phyloP scores from a whole-genome alignment of 2,797 vertebrate species.

The Sebastes trivittatus region DNA sequence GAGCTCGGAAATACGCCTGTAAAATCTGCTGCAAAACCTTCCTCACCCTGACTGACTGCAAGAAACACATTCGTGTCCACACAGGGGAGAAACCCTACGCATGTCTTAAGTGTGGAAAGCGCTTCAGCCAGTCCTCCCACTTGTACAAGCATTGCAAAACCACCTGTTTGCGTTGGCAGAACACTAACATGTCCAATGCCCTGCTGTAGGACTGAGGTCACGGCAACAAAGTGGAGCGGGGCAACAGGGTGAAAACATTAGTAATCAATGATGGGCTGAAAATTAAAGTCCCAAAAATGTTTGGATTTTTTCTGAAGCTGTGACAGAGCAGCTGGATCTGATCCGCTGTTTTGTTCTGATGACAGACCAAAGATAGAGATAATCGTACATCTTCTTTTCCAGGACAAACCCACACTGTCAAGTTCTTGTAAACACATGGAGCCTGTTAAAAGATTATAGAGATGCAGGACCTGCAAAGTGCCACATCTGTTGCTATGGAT shows the following conservation, averaged over 20 bases:
- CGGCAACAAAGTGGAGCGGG: not conserved
- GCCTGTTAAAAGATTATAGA: not conserved
- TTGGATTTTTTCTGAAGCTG: not conserved
- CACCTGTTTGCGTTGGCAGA: slow-evolving; percentile 97
- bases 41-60: slow-evolving; percentile 97
- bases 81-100: slow-evolving; percentile 97
- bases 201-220: slow-evolving; percentile 81
- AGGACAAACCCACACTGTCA: not conserved
- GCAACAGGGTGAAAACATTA: not conserved
- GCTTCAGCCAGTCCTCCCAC: slow-evolving; percentile 98
- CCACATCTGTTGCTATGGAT: not conserved
- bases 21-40: slow-evolving; percentile 99
- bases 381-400: not conserved
- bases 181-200: slow-evolving; percentile 90
- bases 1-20: slow-evolving; percentile 96
- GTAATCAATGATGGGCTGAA: not conserved
- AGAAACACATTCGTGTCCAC: slow-evolving; percentile 98
- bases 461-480: not conserved
- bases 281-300: not conserved
- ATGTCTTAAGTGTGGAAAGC: slow-evolving; percentile 97
- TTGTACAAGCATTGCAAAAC: slow-evolving; percentile 99
- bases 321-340: not conserved
- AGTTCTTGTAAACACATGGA: not conserved
- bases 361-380: slow-evolving; percentile 54
- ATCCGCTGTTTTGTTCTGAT: slow-evolving; percentile 18